Conservation (phyloP, 2,113 vertebrate species). For the Tonatia bakeri region DNA sequence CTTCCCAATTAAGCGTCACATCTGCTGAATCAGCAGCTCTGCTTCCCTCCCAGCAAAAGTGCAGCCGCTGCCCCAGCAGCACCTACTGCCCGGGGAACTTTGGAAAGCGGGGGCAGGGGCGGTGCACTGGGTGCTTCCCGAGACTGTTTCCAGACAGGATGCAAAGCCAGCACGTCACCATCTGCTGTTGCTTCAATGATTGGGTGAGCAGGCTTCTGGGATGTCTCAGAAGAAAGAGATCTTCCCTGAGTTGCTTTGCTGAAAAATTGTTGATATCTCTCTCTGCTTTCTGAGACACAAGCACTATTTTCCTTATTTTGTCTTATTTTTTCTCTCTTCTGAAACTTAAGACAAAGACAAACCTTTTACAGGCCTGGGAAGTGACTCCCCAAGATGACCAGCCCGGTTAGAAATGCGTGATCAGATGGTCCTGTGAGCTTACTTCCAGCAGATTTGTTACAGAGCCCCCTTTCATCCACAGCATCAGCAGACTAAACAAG, state of each 20-base stretch:
- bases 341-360: not conserved
- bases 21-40: not conserved
- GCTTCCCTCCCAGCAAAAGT: not conserved
- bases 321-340: not conserved
- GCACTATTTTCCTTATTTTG: not conserved
- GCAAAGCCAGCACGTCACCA: not conserved
- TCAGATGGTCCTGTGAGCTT: not conserved
- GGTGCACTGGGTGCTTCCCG: fast-evolving
- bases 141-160: not conserved
- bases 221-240: not conserved
- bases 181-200: not conserved
- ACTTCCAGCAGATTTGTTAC: not conserved
- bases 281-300: not conserved
- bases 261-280: not conserved
- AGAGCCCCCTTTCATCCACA: not conserved
- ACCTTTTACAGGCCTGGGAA: not conserved
- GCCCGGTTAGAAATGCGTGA: not conserved
- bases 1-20: not conserved
- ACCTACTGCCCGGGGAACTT: not conserved
- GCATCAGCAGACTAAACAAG: not conserved
- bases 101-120: fast-evolving
- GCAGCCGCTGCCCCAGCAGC: too few species aligned
- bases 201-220: not conserved
- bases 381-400: not conserved
- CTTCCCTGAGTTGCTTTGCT: not conserved